phyloP scores from a whole-genome alignment of 2,888 invertebrate species.

The Sipha maydis region DNA sequence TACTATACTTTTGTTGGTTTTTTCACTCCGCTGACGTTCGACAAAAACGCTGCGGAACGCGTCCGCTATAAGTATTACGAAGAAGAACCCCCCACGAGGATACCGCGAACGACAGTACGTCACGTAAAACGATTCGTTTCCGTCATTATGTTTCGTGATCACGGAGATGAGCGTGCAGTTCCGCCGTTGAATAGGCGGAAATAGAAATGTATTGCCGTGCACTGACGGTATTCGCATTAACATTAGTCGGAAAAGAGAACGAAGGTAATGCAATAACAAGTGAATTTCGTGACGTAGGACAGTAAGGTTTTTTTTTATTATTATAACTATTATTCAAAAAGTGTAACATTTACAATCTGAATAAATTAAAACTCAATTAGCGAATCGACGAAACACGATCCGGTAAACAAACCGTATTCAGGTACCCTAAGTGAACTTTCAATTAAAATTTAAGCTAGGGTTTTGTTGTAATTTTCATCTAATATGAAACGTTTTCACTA shows the following conservation, averaged over 20 bases:
- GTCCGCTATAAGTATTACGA: too few relatives aligned
- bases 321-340: too few relatives aligned
- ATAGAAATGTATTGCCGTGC: not conserved
- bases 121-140: conserved; percentile 9
- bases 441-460: not conserved
- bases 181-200: not conserved
- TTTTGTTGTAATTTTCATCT: not conserved
- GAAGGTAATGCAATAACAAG: not conserved
- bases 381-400: too few relatives aligned
- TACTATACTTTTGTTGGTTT: too few relatives aligned
- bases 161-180: not conserved
- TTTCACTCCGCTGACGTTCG: too few relatives aligned
- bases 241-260: not conserved
- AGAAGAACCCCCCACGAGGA: too few relatives aligned
- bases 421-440: not conserved
- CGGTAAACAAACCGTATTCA: not conserved
- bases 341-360: not conserved
- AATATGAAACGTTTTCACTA: not conserved
- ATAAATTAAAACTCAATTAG: not conserved
- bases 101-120: too few relatives aligned
- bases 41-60: too few relatives aligned
- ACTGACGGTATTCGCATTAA: not conserved
- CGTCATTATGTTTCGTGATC: not conserved
- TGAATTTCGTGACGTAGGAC: not conserved
- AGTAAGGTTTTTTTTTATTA: not conserved